Percentiles rank a stretch among this genome's conserved stretches.
Evolutionary conservation across 1,140 invertebrate genomes (phyloP).

Genomic region (Sitodiplosis mosellana): DNA sequence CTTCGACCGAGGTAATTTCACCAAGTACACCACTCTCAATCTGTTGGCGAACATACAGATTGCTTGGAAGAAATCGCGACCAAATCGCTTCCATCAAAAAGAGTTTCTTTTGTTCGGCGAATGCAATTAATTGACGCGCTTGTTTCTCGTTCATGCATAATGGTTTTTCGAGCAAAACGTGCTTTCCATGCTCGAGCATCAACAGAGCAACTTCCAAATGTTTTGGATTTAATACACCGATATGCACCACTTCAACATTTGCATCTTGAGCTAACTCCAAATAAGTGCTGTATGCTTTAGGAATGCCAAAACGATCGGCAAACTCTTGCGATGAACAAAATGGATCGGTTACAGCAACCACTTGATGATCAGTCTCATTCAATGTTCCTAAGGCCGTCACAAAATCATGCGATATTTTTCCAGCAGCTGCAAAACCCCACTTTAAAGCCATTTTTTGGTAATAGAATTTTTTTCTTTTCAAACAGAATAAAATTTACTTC

Average conservation of each 20-base stretch:
- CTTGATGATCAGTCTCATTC: slow-evolving; percentile 41
- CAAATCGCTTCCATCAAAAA: slow-evolving; percentile 77
- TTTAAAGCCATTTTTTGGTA: slow-evolving; percentile 30
- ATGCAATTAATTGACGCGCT: slow-evolving; percentile 38
- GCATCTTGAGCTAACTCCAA: slow-evolving; percentile 49
- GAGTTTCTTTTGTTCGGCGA: slow-evolving; percentile 43
- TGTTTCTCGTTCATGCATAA: slow-evolving; percentile 55
- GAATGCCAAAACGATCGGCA: slow-evolving; percentile 47
- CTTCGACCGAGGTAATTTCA: slow-evolving; percentile 47
- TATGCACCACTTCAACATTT: slow-evolving; percentile 65
- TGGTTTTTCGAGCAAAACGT: slow-evolving; percentile 74
- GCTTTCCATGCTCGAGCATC: slow-evolving; percentile 60
- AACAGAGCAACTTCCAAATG: slow-evolving; percentile 51
- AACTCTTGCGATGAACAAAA: slow-evolving; percentile 50
- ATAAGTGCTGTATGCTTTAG: slow-evolving; percentile 54
- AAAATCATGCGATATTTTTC: slow-evolving; percentile 65
- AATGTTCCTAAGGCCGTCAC: slow-evolving; percentile 45
- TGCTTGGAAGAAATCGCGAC: slow-evolving; percentile 63
- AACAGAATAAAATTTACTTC: too few relatives aligned
- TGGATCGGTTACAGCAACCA: slow-evolving; percentile 55
- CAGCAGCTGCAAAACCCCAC: slow-evolving; percentile 55
- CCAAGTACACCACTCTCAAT: slow-evolving; percentile 44
- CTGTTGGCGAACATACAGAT: slow-evolving; percentile 42
- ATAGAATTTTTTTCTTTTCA: too few relatives aligned
- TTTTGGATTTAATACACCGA: slow-evolving; percentile 51